These are phyloP conservation scores for Simalia tracyae DNA, from an alignment of 2,797 vertebrate species.

Conservation along the genomic window DNA sequence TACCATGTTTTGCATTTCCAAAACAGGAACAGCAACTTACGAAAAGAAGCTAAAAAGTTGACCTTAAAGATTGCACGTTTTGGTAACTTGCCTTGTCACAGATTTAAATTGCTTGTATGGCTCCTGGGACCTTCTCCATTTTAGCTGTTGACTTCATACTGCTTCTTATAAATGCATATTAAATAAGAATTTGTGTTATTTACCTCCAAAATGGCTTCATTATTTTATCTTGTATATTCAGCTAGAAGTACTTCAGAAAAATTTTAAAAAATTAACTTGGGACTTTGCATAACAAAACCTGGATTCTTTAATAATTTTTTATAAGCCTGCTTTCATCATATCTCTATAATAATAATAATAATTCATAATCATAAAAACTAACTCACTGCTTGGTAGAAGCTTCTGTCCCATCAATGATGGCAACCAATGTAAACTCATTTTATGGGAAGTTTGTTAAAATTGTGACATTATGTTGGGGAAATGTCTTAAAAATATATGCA, in stretches of 20 bases:
- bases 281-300: background rate
- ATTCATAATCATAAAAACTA: background rate
- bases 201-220: background rate
- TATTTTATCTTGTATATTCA: background rate
- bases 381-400: background rate
- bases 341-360: background rate
- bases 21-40: background rate
- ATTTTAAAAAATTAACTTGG: background rate
- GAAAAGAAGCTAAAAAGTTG: background rate
- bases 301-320: background rate
- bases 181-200: background rate
- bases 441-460: background rate
- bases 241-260: background rate
- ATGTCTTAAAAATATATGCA: conserved; percentile 7
- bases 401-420: background rate
- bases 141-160: too few species aligned
- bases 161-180: background rate
- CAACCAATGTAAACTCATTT: background rate
- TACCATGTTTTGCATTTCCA: background rate
- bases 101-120: background rate
- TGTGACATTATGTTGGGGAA: background rate
- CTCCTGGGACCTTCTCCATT: background rate
- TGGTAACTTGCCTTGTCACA: background rate
- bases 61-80: background rate
- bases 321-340: background rate